Evolutionary conservation across 2,888 invertebrate species (phyloP).

Genomic region (Drosophila ezoana): DNA sequence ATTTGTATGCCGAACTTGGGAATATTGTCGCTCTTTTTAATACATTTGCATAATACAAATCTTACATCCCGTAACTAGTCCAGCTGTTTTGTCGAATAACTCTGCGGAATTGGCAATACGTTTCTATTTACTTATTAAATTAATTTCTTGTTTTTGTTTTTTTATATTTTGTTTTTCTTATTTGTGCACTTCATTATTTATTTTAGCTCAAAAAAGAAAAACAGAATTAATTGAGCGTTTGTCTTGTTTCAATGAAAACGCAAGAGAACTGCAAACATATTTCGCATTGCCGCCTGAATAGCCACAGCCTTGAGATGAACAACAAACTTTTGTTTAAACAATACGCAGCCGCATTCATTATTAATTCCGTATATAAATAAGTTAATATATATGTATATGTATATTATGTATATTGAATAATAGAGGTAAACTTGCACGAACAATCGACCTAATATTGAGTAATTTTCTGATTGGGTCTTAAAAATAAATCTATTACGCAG

Average conservation of each 20-base stretch:
- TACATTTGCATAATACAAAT: too few relatives aligned
- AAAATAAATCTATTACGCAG: constrained; percentile 69
- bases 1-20: too few relatives aligned
- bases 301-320: constrained; percentile 59
- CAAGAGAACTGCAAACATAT: constrained; percentile 57
- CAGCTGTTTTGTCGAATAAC: constrained; percentile 15
- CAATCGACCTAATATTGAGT: constrained; percentile 67
- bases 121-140: constrained; percentile 32
- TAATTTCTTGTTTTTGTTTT: neutral
- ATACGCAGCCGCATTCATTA: constrained; percentile 20
- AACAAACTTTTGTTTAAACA: constrained; percentile 48
- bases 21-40: too few relatives aligned
- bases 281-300: constrained; percentile 71
- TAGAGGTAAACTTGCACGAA: constrained; percentile 24
- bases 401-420: constrained; percentile 27
- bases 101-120: constrained; percentile 38
- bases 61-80: constrained; percentile 1
- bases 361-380: constrained; percentile 34
- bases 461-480: constrained; percentile 60
- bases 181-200: constrained; percentile 27
- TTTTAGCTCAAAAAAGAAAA: constrained; percentile 21
- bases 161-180: constrained; percentile 19
- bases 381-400: constrained; percentile 9
- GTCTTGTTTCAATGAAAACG: constrained; percentile 43
- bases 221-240: constrained; percentile 48